These are phyloP conservation scores for Ophraella communa DNA, from an alignment of 2,888 invertebrate genomes.

Conservation along the genomic window DNA sequence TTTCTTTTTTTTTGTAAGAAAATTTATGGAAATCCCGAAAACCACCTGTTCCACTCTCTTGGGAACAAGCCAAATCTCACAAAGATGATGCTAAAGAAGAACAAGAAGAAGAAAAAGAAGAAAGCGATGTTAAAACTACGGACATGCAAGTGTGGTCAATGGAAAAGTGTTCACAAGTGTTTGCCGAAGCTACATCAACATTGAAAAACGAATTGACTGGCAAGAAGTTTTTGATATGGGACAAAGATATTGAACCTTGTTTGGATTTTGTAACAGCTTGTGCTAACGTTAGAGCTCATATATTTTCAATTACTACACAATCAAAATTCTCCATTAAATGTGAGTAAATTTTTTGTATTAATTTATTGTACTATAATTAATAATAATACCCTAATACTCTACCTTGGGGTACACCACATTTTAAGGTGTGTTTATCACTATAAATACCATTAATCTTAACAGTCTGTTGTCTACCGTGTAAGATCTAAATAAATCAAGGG, in stretches of 20 bases:
- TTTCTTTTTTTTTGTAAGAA: conserved; percentile 52
- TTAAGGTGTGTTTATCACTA: no score
- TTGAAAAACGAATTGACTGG: conserved; percentile 68
- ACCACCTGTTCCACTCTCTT: conserved; percentile 81
- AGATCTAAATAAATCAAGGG: no score
- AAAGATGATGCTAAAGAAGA: conserved; percentile 43
- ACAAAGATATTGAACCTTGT: conserved; percentile 91
- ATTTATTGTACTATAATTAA: not conserved
- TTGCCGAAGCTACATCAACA: conserved; percentile 70
- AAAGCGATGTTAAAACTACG: conserved; percentile 41
- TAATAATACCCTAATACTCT: not conserved
- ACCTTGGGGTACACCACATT: no score
- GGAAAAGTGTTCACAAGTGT: conserved; percentile 65
- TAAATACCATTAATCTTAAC: no score
- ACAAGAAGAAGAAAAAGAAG: conserved; percentile 41
- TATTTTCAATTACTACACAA: conserved; percentile 88
- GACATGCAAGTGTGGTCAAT: conserved; percentile 58
- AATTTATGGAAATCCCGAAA: conserved; percentile 93
- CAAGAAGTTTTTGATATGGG: conserved; percentile 87
- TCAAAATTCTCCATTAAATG: conserved; percentile 95
- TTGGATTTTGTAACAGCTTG: conserved; percentile 98
- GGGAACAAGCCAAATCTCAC: conserved; percentile 62
- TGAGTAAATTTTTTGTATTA: conserved; percentile 59
- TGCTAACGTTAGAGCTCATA: conserved; percentile 89
- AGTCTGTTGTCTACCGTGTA: no score